These are phyloP conservation scores for Drosophila fulvimacula DNA, from an alignment of 2,888 invertebrate genomes.

Conservation along the genomic window DNA sequence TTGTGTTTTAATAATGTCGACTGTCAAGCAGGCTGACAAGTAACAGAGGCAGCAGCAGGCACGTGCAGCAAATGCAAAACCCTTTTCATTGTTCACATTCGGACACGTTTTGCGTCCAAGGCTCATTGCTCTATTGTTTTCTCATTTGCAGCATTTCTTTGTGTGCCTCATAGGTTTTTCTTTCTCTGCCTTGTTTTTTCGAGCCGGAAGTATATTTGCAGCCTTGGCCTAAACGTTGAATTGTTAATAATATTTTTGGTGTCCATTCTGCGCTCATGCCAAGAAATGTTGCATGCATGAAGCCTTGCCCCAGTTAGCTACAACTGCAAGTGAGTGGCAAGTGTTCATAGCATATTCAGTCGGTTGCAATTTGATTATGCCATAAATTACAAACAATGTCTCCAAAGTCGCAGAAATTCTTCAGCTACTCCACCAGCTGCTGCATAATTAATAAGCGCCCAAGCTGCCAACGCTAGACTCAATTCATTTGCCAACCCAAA, in stretches of 20 bases:
- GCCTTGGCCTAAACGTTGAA: constrained; percentile 76
- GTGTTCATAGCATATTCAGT: constrained; percentile 52
- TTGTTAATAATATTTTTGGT: constrained; percentile 57
- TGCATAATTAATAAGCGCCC: constrained; percentile 64
- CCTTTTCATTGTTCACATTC: constrained; percentile 45
- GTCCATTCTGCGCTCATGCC: constrained; percentile 1
- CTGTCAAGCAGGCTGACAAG: constrained; percentile 41
- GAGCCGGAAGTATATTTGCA: constrained; percentile 57
- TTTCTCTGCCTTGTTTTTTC: background rate
- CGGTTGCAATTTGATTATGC: constrained; percentile 61
- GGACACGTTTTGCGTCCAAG: constrained; percentile 46
- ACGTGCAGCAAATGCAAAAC: constrained; percentile 12
- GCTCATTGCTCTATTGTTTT: constrained; percentile 61
- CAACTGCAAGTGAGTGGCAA: constrained; percentile 39
- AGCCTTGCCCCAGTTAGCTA: constrained; percentile 54
- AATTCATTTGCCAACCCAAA: constrained; percentile 26
- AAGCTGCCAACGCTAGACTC: constrained; percentile 41
- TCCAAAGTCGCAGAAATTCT: constrained; percentile 36
- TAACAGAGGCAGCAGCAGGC: constrained; percentile 2
- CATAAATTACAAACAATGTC: constrained; percentile 67
- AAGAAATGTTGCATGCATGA: constrained; percentile 44
- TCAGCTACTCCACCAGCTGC: constrained; percentile 8
- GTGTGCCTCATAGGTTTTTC: background rate
- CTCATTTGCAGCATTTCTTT: constrained; percentile 46
- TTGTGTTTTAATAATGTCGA: constrained; percentile 47